Base-by-base conservation (phyloP, 1,140 invertebrate species). In the Whitmania pigra region DNA sequence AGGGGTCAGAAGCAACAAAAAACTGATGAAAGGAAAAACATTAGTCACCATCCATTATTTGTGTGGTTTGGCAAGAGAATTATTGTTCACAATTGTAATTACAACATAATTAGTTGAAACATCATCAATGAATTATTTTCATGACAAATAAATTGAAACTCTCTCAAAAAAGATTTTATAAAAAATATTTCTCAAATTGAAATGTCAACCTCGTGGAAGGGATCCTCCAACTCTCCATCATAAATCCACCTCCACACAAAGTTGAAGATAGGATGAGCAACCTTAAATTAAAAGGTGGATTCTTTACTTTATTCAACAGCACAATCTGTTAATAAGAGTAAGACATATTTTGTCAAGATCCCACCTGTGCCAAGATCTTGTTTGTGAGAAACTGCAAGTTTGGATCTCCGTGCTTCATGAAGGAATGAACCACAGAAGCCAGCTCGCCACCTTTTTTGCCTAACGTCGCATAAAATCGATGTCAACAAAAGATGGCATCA, bases 1-100 rank as follows among this genome's bases (percentile, higher is more conserved):
- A 88, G 66, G 86, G 85, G 75, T 94, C 86, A 25, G 89, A 87
- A 77, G 92, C 90, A 74, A 97, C 92, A 81, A 96, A 96, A 83
- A 96, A 96, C 84, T 81, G 75, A 60, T 78, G 66, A 67, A 57
- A 25, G n/a, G n/a, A n/a, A 25, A 20, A 2, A 49, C 43, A 17
- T 49, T 11, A 11, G 43, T 29, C 57, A 31, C 13, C 20, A 25
- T 5, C 20, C 20, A 4, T 57, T 9, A 5, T n/a, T 57, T 20
- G 2, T 57, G 5, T 20, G 54, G 20, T 57, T 20, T 57, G 20
- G 54, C 25, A 20, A 57, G 20, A 57, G 54, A 5, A 20, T 57
- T 57, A 57, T 18, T 18, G 29, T 63, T 63, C 20, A 63, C 20
- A 18, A 17, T 40, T 31, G 0, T 6, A 29, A 43, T 53, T 27